Conservation (phyloP, 1,140 invertebrate genomes). For the Trissolcus basalis region DNA sequence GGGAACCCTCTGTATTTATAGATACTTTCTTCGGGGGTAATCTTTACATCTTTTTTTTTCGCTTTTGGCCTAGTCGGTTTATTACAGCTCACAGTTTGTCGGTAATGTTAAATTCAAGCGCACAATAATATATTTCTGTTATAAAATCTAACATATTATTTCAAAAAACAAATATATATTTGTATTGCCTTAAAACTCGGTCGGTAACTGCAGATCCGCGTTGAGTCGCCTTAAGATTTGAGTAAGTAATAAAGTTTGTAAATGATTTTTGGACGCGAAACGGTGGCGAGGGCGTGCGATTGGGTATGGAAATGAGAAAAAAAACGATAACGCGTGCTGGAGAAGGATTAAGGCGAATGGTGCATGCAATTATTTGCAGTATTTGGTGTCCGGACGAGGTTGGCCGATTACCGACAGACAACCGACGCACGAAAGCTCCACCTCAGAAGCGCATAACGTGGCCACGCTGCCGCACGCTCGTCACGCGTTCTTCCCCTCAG, state of each 20-base stretch:
- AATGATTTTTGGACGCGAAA: slow-evolving; percentile 2
- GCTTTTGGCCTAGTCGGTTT: background rate
- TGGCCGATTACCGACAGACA: slow-evolving; percentile 74
- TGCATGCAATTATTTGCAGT: slow-evolving; percentile 73
- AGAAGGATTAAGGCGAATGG: slow-evolving; percentile 66
- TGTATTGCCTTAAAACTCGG: too few relatives aligned
- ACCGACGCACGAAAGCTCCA: slow-evolving; percentile 70
- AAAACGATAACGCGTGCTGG: background rate
- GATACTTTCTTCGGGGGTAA: too few relatives aligned
- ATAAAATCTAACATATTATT: too few relatives aligned
- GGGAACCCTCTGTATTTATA: slow-evolving; percentile 36
- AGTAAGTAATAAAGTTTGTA: background rate
- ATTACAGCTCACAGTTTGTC: slow-evolving; percentile 1
- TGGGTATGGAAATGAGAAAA: slow-evolving; percentile 34
- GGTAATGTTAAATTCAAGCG: too few relatives aligned
- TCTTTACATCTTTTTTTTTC: background rate
- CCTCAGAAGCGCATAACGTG: slow-evolving; percentile 73
- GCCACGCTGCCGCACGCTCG: slow-evolving; percentile 78
- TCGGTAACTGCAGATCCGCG: too few relatives aligned
- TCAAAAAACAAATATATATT: too few relatives aligned
- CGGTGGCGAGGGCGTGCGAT: slow-evolving; percentile 13
- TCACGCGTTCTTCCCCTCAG: slow-evolving; percentile 78
- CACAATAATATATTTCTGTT: too few relatives aligned
- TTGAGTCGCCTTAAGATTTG: too few relatives aligned
- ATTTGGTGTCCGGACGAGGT: slow-evolving; percentile 75